phyloP scores from a whole-genome alignment of 2,797 vertebrate genomes.

The Sternotherus odoratus region DNA sequence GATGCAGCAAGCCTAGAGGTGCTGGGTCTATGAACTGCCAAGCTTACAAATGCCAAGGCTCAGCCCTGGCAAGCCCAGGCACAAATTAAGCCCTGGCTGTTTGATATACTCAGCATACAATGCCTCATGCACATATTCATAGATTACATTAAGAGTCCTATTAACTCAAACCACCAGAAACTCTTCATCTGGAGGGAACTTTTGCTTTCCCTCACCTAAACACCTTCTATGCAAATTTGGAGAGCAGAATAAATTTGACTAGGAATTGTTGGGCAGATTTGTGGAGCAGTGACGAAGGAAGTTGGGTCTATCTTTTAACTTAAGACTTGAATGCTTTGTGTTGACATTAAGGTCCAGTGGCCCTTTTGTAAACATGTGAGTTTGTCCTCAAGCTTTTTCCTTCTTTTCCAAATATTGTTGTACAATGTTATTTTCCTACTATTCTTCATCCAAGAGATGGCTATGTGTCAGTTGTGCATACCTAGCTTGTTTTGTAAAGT shows the following conservation, averaged over 20 bases:
- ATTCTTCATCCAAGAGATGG: not conserved
- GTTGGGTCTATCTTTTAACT: not conserved
- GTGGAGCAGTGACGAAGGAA: not conserved
- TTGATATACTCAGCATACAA: not conserved
- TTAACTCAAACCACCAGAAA: not conserved
- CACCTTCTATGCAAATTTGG: rapidly evolving
- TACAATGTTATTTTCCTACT: not conserved
- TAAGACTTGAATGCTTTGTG: not conserved
- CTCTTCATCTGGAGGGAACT: rapidly evolving
- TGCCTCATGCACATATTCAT: rapidly evolving
- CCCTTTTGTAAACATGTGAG: not conserved
- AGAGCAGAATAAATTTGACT: not conserved
- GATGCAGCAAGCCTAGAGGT: too few relatives aligned
- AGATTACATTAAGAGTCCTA: not conserved
- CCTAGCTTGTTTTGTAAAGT: not conserved
- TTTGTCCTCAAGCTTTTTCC: not conserved
- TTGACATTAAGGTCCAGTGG: not conserved
- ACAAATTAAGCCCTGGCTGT: not conserved
- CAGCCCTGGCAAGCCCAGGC: too few relatives aligned
- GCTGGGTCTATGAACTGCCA: too few relatives aligned
- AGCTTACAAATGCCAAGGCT: too few relatives aligned
- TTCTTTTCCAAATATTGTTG: not conserved
- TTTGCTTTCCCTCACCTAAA: not conserved
- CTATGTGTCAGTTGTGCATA: not conserved
- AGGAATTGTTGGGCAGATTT: not conserved